Conservation (phyloP, 2,888 invertebrate genomes). For the Dryadula phaetusa region DNA sequence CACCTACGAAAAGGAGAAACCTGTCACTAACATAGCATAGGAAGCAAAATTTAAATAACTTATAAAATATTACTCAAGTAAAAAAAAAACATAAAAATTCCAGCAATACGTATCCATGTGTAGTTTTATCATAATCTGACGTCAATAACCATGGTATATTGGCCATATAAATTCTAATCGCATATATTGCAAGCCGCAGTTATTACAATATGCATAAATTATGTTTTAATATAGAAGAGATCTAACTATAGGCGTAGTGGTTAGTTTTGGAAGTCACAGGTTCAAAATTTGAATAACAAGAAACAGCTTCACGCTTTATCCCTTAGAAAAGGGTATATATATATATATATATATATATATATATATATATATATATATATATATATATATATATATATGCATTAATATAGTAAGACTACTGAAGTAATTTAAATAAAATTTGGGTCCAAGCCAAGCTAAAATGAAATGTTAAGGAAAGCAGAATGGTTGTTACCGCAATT, state of each 20-base stretch:
- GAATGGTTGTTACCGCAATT: neutral
- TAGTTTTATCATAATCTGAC: constrained; percentile 36
- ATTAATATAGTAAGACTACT: neutral
- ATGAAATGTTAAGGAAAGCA: neutral
- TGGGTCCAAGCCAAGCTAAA: neutral
- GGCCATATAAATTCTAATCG: constrained; percentile 42
- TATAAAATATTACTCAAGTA: neutral
- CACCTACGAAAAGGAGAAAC: no score
- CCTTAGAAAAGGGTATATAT: no score
- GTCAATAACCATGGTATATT: constrained; percentile 39
- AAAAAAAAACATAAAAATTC: neutral
- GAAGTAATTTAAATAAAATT: neutral
- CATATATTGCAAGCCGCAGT: constrained; percentile 35
- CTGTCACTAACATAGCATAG: no score
- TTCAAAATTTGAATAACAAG: no score
- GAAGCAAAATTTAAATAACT: no score
- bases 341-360: no score
- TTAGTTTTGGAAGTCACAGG: neutral
- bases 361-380: no score
- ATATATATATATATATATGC: no score
- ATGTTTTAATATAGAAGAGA: neutral
- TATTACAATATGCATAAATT: constrained; percentile 31
- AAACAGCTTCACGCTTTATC: no score
- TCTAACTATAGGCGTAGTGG: neutral
- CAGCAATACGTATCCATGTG: neutral